Conservation (phyloP, 1,140 invertebrate species). For the Pseudomyrmex flavicornis region DNA sequence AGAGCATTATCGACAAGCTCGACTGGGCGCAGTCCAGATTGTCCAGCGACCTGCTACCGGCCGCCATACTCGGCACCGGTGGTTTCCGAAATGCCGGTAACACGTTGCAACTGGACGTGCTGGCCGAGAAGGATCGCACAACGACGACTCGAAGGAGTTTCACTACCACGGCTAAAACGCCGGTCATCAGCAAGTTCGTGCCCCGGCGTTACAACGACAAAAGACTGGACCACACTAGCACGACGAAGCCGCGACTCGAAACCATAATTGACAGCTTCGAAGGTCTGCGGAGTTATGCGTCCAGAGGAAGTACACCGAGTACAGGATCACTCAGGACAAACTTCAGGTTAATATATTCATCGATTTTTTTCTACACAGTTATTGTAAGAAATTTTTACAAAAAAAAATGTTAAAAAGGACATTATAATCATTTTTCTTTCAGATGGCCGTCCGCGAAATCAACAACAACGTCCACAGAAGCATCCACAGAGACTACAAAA, state of each 20-base stretch:
- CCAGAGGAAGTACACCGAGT: constrained; percentile 4
- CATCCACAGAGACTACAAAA: constrained; percentile 27
- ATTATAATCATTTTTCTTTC: not conserved
- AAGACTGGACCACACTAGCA: constrained; percentile 30
- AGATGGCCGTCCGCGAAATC: constrained; percentile 67
- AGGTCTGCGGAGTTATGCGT: constrained; percentile 66
- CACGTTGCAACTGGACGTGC: constrained; percentile 80
- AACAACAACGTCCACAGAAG: constrained; percentile 65
- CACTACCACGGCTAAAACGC: constrained; percentile 80
- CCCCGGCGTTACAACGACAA: constrained; percentile 85
- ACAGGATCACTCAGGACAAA: constrained; percentile 34
- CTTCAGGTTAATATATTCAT: constrained; percentile 58
- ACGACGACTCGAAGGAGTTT: constrained; percentile 64
- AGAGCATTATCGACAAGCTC: constrained; percentile 94
- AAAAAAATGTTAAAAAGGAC: no score
- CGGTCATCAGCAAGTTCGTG: constrained; percentile 89
- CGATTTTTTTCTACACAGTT: not conserved
- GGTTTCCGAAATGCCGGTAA: constrained; percentile 84
- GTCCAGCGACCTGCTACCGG: constrained; percentile 89
- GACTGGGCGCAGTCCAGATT: constrained; percentile 93
- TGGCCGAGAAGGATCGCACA: constrained; percentile 62
- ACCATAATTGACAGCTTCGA: constrained; percentile 70
- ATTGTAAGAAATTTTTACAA: no score
- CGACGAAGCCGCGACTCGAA: constrained; percentile 51
- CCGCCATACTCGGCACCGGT: constrained; percentile 82